Evolutionary conservation across 1,140 invertebrate species (phyloP), one percentile per base, ranked within the genome.

Genomic region (Drosophila melanica): DNA sequence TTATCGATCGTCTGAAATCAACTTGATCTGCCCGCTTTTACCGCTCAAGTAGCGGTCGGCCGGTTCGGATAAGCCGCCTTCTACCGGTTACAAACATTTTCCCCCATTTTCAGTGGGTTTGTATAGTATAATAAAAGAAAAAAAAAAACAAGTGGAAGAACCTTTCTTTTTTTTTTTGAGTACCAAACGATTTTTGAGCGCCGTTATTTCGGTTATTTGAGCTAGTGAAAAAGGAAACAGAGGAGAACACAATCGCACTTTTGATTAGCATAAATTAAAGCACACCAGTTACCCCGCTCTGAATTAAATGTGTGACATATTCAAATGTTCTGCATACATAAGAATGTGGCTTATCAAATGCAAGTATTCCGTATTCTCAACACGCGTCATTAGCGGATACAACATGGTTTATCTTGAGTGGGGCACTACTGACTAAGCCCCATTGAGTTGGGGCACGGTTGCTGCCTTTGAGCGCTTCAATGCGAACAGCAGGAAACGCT

Each of bases 201-300:
- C 81, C 77, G 77, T 84, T 85, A 81, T 55, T 59, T 16, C 23
- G 54, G 9, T n/a, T 8, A 51, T 41, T 12, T 30, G 11, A 62
- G 30, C 30, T 4, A 30, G 16, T 14, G 7, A 11, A 7, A 20
- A 33, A 35, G 12, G 33, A 45, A 20, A 64, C 64, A 57, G 37
- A 59, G 35, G 53, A 65, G 41, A 65, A 35, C 9, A 7, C 44
- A 39, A 48, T 53, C 33, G 14, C 45, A 65, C 53, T 66, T 72
- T 71, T 71, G 65, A 85, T 84, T 85, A 79, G 42, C 80, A 84
- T 84, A 84, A 85, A 77, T 80, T 77, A 65, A 84, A 72, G 79
- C 39, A 39, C 47, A 71, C 60, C 71, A 63, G 33, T 64, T 67
- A 14, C 3, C 27, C 27, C 1, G 7, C 42, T n/a, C n/a, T 2